Conservation (phyloP, 2,888 invertebrate genomes). For the Ophion costatus region DNA sequence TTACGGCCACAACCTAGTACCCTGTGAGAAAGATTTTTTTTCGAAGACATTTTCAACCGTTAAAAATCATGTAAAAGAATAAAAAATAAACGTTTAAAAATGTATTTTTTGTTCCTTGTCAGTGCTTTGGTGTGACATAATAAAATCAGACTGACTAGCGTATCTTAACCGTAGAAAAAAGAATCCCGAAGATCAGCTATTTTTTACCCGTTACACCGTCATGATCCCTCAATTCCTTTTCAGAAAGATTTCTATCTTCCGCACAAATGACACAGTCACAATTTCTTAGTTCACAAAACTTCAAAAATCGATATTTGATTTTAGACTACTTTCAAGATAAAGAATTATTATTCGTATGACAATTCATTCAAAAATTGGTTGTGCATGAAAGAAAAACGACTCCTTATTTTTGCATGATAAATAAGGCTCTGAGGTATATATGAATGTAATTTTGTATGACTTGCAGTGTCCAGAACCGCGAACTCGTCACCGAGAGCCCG, state of each 20-base stretch:
- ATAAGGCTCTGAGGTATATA: neutral
- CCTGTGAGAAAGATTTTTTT: no score
- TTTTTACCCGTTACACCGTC: no score
- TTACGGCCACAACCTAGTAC: no score
- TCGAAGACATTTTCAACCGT: no score
- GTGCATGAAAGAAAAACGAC: neutral
- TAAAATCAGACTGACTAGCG: no score
- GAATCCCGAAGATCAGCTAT: no score
- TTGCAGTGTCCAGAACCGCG: slow-evolving; percentile 48
- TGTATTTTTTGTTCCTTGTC: no score
- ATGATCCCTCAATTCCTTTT: neutral
- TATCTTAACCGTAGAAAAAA: no score
- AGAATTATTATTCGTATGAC: neutral
- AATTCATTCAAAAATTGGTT: neutral
- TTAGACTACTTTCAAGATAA: neutral
- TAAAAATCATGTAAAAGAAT: no score
- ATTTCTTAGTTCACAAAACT: neutral
- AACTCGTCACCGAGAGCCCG: slow-evolving; percentile 33
- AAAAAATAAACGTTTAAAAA: no score
- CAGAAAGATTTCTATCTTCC: neutral
- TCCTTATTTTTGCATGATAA: neutral
- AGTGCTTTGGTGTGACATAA: no score
- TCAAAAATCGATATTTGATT: neutral
- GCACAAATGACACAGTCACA: neutral
- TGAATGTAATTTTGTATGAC: slow-evolving; percentile 12